A percentile compares a stretch with the other conserved stretches of the same genome.
Conservation (phyloP, 2,113 vertebrate species). For the Caloenas nicobarica region DNA sequence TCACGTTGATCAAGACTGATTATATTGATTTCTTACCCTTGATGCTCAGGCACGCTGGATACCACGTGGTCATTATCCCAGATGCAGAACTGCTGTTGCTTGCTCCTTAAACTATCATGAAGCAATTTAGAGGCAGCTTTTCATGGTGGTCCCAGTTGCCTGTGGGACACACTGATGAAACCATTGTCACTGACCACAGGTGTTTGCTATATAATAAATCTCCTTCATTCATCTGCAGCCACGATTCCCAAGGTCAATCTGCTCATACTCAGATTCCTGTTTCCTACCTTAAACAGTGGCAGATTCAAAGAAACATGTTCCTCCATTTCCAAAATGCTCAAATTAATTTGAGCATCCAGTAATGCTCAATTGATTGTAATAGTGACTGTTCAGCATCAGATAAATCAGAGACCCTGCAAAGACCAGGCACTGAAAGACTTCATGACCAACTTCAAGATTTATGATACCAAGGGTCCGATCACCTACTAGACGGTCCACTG, state of each 20-base stretch:
- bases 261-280: background rate
- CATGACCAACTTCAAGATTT: background rate
- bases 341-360: background rate
- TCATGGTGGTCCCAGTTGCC: background rate
- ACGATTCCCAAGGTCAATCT: background rate
- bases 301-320: background rate
- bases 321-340: background rate
- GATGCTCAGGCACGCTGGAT: background rate
- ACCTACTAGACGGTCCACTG: background rate
- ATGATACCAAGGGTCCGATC: background rate
- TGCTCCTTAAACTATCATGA: background rate
- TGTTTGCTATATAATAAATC: background rate
- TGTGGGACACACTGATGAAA: background rate
- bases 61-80: background rate
- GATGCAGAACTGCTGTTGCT: background rate
- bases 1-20: background rate
- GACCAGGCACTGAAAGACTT: background rate
- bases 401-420: background rate
- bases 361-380: background rate
- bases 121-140: background rate
- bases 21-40: constrained; percentile 7
- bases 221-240: background rate
- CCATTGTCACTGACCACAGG: background rate
- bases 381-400: background rate
- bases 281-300: background rate